Base-by-base conservation (phyloP, 2,797 vertebrate genomes). In the Lutjanus campechanus region DNA sequence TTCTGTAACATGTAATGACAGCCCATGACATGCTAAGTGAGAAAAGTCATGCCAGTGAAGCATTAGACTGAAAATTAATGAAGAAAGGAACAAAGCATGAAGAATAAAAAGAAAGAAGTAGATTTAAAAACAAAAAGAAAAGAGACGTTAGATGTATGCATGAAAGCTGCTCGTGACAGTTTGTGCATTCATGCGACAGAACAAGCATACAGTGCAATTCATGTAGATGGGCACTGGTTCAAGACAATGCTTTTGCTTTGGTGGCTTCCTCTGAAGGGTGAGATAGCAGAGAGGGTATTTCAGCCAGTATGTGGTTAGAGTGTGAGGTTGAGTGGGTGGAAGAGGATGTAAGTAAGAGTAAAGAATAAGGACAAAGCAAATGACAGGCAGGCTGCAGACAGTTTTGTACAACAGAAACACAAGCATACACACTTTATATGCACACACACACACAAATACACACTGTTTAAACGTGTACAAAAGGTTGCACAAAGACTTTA, bases 211-310 rank as follows among this genome's bases (percentile, higher is more conserved):
- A n/a, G 36, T 13, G 12, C 29, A 60, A 79, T 76, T 64, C 20
- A 63, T 83, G 63, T 51, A 49, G 72, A 71, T 69, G 71, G 53
- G 62, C 78, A 79, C n/a, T 17, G 64, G 40, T 76, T 76, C 36
- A 83, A 82, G 36, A 86, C 85, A 84, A 53, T 69, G 84, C 59
- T 66, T 86, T 85, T 79, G 73, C 68, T 68, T 73, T 79, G 19
- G 76, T 79, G 62, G 85, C 77, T 91, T 90, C 86, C 80, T 90
- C 85, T 87, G 61, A 82, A 87, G 68, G 51, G 29, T 62, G 64
- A 89, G 63, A 82, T 49, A 79, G 73, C 60, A 80, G 40, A 46
- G 15, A 68, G 69, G 71, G 82, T 77, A 63, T 86, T 86, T 89
- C 43, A 85, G 79, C 64, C 80, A 54, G 36, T 68, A 11, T 82